Conservation (phyloP, 2,113 vertebrate species). For the Cranoglanis bouderius region DNA sequence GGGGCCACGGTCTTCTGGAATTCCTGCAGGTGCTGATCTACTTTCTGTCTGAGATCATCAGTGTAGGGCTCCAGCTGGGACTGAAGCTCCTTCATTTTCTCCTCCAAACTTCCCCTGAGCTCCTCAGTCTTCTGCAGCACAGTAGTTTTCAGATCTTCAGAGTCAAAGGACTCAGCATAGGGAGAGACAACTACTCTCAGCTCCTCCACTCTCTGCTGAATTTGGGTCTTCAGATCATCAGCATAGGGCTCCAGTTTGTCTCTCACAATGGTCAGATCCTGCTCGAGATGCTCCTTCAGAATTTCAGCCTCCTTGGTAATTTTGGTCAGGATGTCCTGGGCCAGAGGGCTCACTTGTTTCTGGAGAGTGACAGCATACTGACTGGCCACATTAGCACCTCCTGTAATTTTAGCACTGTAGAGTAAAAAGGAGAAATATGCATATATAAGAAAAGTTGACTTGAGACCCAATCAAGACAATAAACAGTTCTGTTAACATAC, state of each 20-base stretch:
- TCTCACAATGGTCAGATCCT: conserved; percentile 51
- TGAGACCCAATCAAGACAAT: background rate
- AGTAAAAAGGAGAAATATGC: background rate
- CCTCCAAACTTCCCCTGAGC: too few relatives aligned
- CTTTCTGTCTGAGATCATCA: too few relatives aligned
- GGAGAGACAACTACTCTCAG: conserved; percentile 70
- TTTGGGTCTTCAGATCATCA: conserved; percentile 63
- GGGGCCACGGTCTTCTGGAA: too few relatives aligned
- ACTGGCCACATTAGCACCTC: conserved; percentile 45
- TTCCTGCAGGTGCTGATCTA: too few relatives aligned
- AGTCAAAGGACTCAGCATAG: too few relatives aligned
- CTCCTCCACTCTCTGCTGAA: conserved; percentile 77
- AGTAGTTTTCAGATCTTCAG: too few relatives aligned
- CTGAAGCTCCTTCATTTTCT: too few relatives aligned
- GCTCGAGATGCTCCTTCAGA: conserved; percentile 59
- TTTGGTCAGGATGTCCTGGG: conserved; percentile 48
- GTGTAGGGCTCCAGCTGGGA: too few relatives aligned
- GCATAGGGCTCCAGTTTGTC: conserved; percentile 58
- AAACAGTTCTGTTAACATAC: conserved; percentile 54
- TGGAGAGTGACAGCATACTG: conserved; percentile 49
- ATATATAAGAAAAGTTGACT: background rate
- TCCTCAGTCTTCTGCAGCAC: too few relatives aligned
- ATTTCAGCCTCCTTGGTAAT: conserved; percentile 60
- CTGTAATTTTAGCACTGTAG: conserved; percentile 47
- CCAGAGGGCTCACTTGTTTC: conserved; percentile 49